These are phyloP conservation scores for Paramisgurnus dabryanus DNA, from an alignment of 2,113 vertebrate species.

Conservation along the genomic window DNA sequence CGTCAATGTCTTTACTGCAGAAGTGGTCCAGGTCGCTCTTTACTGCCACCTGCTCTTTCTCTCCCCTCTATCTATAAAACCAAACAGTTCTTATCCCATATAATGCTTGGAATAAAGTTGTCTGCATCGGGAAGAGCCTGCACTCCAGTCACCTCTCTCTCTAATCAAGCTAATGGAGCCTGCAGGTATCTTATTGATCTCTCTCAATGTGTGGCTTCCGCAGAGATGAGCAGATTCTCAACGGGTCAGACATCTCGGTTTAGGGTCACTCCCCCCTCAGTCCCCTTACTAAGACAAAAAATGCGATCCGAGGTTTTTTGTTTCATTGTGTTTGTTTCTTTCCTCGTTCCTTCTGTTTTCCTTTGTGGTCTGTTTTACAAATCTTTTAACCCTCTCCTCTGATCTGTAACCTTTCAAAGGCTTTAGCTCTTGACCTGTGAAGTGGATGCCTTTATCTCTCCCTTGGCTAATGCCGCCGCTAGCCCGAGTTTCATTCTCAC, in stretches of 20 bases:
- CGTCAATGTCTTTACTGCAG: slow-evolving; percentile 80
- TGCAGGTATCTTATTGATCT: slow-evolving; percentile 90
- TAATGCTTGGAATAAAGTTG: slow-evolving; percentile 89
- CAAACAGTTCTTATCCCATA: slow-evolving; percentile 77
- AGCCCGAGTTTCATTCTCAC: slow-evolving; percentile 76
- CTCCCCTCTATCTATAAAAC: slow-evolving; percentile 72
- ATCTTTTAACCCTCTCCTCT: slow-evolving; percentile 71
- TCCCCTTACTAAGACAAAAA: slow-evolving; percentile 55
- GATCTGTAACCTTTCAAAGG: slow-evolving; percentile 82
- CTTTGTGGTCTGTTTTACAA: slow-evolving; percentile 79
- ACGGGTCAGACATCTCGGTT: slow-evolving; percentile 70
- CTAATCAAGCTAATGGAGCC: slow-evolving; percentile 93
- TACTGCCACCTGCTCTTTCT: slow-evolving; percentile 67
- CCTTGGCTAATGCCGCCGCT: slow-evolving; percentile 81
- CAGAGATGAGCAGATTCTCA: slow-evolving; percentile 82
- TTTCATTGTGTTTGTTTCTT: slow-evolving; percentile 65
- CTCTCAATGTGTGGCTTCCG: slow-evolving; percentile 77
- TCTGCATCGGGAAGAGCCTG: slow-evolving; percentile 76
- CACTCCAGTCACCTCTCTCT: slow-evolving; percentile 73
- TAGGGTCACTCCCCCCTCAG: slow-evolving; percentile 8
- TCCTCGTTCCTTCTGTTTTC: slow-evolving; percentile 56
- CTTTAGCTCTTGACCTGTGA: slow-evolving; percentile 84
- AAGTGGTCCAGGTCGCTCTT: slow-evolving; percentile 44
- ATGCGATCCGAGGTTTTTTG: not conserved
- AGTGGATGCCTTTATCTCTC: slow-evolving; percentile 80